Base-by-base conservation (phyloP, 2,113 vertebrate genomes). In the Microcebus tavaratra region DNA sequence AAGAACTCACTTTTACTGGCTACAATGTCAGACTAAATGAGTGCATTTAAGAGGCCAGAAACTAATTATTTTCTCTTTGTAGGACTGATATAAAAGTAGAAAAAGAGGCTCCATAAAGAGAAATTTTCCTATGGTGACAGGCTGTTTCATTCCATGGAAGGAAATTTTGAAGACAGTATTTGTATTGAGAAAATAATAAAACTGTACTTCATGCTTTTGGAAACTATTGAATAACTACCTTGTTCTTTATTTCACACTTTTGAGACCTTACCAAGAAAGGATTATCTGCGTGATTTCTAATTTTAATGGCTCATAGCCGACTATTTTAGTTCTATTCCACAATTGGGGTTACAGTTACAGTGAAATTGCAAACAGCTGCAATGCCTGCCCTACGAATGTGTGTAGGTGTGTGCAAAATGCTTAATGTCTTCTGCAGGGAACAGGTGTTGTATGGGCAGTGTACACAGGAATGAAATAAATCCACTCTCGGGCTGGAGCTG, bases 321-420 rank as follows among this genome's bases (percentile, higher is more conserved):
- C 34, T 76, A 57, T 90, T 76, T 90, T 81, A 89, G 48, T 50
- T 88, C 36, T 65, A 11, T 88, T 88, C 90, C 67, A 88, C 36
- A 70, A n/a, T 68, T 1, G 18, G 42, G 25, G 83, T 93, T 79
- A 93, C 21, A 94, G 34, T 90, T 94, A 85, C 18, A 87, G 82
- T 93, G 88, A 94, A 97, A 93, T 96, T 85, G 90, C 61, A 93
- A 95, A 94, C 86, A 97, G 92, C 95, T 97, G 83, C 36, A 48
- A 11, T 72, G 96, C 68, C 63, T 93, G 17, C 87, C 31, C 91
- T 90, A 80, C 80, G 39, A 78, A 76, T 95, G 95, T 78, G 45
- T 68, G 83, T 97, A 97, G 96, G 93, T 97, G 93, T 90, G 83
- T 88, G 92, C 59, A 96, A 97, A 98, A 97, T 78, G 9, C 63